Percentiles rank a stretch among this genome's conserved stretches.
Conservation (phyloP, 2,797 vertebrate genomes). For the Oryzias sinensis region DNA sequence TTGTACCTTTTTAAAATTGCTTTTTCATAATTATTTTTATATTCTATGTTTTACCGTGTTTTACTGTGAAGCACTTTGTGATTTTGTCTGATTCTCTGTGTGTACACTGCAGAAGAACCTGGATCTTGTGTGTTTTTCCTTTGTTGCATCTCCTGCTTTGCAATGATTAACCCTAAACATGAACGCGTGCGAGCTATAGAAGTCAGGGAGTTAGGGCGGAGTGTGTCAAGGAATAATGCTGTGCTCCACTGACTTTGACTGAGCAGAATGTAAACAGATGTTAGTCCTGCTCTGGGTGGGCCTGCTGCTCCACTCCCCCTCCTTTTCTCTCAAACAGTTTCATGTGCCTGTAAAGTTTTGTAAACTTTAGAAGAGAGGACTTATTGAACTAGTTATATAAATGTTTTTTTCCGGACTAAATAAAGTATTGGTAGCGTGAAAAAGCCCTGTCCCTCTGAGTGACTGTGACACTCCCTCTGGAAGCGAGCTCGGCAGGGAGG, state of each 20-base stretch:
- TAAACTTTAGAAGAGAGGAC: neutral
- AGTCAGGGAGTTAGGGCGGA: slow-evolving; percentile 22
- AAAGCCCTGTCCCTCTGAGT: slow-evolving; percentile 6
- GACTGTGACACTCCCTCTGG: slow-evolving; percentile 40
- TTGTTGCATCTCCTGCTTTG: neutral
- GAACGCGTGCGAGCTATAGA: slow-evolving; percentile 15
- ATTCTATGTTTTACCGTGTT: too few species aligned
- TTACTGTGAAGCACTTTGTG: too few species aligned
- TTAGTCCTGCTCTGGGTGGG: slow-evolving; percentile 39
- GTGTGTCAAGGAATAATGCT: slow-evolving; percentile 35
- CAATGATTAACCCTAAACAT: neutral
- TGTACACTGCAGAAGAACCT: neutral
- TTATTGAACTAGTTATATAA: neutral
- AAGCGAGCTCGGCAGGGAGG: slow-evolving; percentile 23
- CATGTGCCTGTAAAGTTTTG: neutral
- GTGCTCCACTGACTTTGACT: slow-evolving; percentile 40
- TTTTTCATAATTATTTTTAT: too few species aligned
- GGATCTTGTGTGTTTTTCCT: slow-evolving; percentile 1
- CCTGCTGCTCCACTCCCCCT: slow-evolving; percentile 6
- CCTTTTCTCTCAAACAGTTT: neutral
- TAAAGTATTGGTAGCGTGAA: neutral
- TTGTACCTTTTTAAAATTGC: too few species aligned
- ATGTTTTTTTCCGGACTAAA: too few species aligned
- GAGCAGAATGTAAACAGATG: slow-evolving; percentile 55
- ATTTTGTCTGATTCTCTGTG: slow-evolving; percentile 12